phyloP scores from a whole-genome alignment of 2,113 vertebrate genomes.

The Hippocampus zosterae region DNA sequence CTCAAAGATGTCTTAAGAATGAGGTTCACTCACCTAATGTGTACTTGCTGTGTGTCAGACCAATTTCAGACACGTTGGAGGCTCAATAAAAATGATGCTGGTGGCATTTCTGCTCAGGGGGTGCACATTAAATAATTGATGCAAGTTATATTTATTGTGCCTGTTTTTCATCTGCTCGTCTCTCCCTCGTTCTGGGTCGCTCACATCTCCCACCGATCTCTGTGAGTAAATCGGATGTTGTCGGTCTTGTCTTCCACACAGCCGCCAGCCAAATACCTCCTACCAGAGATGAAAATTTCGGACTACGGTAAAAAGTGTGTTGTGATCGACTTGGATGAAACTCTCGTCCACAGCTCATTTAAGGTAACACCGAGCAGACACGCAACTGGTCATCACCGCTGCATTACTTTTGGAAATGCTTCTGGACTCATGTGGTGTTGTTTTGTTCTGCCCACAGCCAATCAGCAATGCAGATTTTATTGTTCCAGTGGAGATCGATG shows the following conservation, averaged over 20 bases:
- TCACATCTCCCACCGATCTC: background rate
- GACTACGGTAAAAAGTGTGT: slow-evolving; percentile 98
- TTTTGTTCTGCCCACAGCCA: slow-evolving; percentile 74
- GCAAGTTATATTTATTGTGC: slow-evolving; percentile 10
- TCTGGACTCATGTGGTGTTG: background rate
- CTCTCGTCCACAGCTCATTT: slow-evolving; percentile 97
- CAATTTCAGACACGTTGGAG: background rate
- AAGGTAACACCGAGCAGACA: slow-evolving; percentile 77
- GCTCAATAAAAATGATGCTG: background rate
- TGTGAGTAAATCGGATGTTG: slow-evolving; percentile 18
- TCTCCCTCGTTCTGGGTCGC: background rate
- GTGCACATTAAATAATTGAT: slow-evolving; percentile 6
- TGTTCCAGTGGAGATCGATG: slow-evolving; percentile 98
- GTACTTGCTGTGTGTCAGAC: background rate
- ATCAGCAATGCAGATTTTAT: slow-evolving; percentile 99
- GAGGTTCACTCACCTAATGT: background rate
- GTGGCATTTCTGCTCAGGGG: slow-evolving; percentile 24
- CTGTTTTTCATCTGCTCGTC: background rate
- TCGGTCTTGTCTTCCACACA: slow-evolving; percentile 49
- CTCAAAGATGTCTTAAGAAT: background rate
- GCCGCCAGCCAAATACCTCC: slow-evolving; percentile 96
- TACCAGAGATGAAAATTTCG: slow-evolving; percentile 91
- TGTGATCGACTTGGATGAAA: slow-evolving; percentile 98
- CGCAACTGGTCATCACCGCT: slow-evolving; percentile 21
- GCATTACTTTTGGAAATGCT: background rate